Evolutionary conservation across 2,888 invertebrate genomes (phyloP), one percentile per base, ranked within the genome.

Genomic region (Dryomyza anilis): DNA sequence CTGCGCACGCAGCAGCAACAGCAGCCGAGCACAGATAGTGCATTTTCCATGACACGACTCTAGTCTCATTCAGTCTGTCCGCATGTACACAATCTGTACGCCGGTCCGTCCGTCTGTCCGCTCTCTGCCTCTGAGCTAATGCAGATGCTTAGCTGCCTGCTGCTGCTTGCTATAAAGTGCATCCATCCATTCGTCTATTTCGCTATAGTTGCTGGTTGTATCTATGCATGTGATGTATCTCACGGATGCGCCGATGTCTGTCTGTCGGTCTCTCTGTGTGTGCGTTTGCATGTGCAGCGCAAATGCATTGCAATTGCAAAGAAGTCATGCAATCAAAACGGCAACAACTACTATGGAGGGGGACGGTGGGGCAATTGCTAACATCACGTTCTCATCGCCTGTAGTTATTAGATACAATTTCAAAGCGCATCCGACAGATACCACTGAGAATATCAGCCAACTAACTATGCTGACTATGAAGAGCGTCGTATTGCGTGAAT

Each of bases 1-100:
- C 5, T 16, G 14, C 21, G 69, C 27, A 23, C 68, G 66, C 65
- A 61, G 58, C 64, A 23, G 57, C 67, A 60, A 61, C 65, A 19
- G 60, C n/a, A 25, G 19, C n/a, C 30, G 39, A 60, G 63, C 67
- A 70, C 63, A 39, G 33, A 33, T 45, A 45, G 43, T 27, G 29
- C 52, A 57, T 58, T 64, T 64, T 57, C 58, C 58, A 52, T 58
- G 25, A 29, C 53, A 55, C 55, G 27, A 39, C 39, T 64, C 58
- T 27, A 30, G 62, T 43, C 39, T 27, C 36, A 19, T 48, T 23
- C 16, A 10, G n/a, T 36, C 21, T 39, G 39, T n/a, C 39, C 56
- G 33, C 52, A n/a, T 29, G 30, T n/a, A 14, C 39, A 14, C 39
- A 3, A 39, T 12, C 12, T 33, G 33, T 7, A 7, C 12, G 33